Evolutionary conservation across 2,113 vertebrate species (phyloP).

Genomic region (Nansenia antarctica): DNA sequence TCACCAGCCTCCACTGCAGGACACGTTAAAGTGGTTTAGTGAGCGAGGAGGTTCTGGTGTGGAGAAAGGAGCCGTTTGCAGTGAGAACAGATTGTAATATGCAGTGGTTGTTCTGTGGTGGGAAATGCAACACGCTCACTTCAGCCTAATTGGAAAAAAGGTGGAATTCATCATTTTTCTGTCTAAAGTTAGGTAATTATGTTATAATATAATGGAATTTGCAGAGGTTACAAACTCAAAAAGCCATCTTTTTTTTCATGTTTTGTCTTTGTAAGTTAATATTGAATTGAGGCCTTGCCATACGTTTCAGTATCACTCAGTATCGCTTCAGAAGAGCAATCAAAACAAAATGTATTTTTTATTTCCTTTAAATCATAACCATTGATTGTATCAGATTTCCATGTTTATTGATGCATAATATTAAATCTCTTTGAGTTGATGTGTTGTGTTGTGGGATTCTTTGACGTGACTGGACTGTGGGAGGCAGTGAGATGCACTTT

Average conservation of each 20-base stretch:
- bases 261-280: slow-evolving; percentile 68
- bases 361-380: slow-evolving; percentile 81
- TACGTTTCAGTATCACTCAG: slow-evolving; percentile 78
- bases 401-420: slow-evolving; percentile 83
- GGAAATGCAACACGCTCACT: not conserved
- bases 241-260: slow-evolving; percentile 36
- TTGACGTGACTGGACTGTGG: too few relatives aligned
- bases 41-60: not conserved
- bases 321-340: slow-evolving; percentile 64
- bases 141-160: not conserved
- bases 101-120: not conserved
- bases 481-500: too few relatives aligned
- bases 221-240: slow-evolving; percentile 46
- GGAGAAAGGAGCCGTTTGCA: not conserved
- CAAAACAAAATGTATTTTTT: slow-evolving; percentile 79
- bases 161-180: not conserved
- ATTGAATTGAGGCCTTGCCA: slow-evolving; percentile 73
- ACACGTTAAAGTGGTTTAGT: too few relatives aligned
- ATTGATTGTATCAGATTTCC: slow-evolving; percentile 79
- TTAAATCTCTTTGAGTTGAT: slow-evolving; percentile 88
- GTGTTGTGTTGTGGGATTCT: not conserved
- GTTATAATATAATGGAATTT: slow-evolving; percentile 10
- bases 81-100: not conserved
- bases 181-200: slow-evolving; percentile 1
- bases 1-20: too few relatives aligned